Evolutionary conservation across 2,113 vertebrate species (phyloP).

Genomic region (Perca fluviatilis): DNA sequence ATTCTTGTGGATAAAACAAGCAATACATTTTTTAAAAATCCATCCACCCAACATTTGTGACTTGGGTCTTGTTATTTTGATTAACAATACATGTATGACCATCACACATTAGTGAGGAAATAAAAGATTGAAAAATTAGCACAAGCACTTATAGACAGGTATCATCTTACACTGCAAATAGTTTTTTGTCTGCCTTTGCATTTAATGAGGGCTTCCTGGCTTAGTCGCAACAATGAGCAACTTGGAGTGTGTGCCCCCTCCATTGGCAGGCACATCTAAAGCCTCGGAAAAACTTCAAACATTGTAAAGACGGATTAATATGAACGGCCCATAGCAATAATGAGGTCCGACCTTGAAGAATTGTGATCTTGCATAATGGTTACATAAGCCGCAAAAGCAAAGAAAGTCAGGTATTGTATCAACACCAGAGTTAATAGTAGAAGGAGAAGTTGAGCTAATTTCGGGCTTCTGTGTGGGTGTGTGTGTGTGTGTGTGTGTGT

Average conservation of each 20-base stretch:
- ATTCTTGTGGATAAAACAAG: neutral
- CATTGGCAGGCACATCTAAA: slow-evolving; percentile 70
- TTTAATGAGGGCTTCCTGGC: slow-evolving; percentile 67
- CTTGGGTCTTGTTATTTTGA: neutral
- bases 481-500: slow-evolving; percentile 25
- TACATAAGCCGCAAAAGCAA: slow-evolving; percentile 54
- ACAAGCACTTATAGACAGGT: neutral
- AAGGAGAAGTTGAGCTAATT: slow-evolving; percentile 6
- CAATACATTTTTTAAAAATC: neutral
- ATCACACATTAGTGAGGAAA: slow-evolving; percentile 1
- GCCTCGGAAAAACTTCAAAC: slow-evolving; percentile 56
- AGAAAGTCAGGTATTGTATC: slow-evolving; percentile 56
- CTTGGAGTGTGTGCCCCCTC: slow-evolving; percentile 23
- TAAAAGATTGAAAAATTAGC: slow-evolving; percentile 17
- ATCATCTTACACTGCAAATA: slow-evolving; percentile 32
- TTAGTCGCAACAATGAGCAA: slow-evolving; percentile 50
- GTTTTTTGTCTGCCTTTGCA: slow-evolving; percentile 33
- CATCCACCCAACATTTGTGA: neutral
- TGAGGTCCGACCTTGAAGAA: slow-evolving; percentile 55
- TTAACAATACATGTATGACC: neutral
- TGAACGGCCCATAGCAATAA: slow-evolving; percentile 59
- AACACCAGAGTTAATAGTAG: slow-evolving; percentile 26
- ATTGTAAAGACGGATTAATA: slow-evolving; percentile 71
- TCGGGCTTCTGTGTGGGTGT: too few relatives aligned
- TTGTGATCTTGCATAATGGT: slow-evolving; percentile 61